Conservation (phyloP, 2,888 invertebrate species). For the Antheraea yamamai region DNA sequence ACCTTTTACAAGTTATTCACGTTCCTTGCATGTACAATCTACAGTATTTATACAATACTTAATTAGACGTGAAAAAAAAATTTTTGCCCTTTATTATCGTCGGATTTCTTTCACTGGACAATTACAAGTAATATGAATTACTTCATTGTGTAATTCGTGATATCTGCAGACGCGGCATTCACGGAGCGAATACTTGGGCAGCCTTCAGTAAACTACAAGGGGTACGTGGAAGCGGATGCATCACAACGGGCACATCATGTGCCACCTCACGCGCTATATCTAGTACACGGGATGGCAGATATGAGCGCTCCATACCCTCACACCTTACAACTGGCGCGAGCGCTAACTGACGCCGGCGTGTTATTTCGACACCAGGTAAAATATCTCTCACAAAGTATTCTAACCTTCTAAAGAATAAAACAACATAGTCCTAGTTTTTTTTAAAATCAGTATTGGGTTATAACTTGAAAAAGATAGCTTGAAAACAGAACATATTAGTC, state of each 20-base stretch:
- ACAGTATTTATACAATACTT: no score
- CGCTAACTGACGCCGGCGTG: conserved; percentile 92
- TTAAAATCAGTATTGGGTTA: no score
- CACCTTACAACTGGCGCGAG: conserved; percentile 93
- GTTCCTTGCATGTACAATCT: no score
- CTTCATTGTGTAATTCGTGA: not conserved
- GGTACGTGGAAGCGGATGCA: conserved; percentile 96
- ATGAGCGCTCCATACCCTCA: conserved; percentile 96
- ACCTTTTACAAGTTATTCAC: no score
- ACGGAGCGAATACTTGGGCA: conserved; percentile 96
- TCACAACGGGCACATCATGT: conserved; percentile 94
- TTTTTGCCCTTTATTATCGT: no score
- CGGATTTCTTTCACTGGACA: no score
- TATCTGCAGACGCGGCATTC: conserved; percentile 92
- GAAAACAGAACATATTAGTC: no score
- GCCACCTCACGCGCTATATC: conserved; percentile 92
- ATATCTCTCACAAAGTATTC: conserved; percentile 19
- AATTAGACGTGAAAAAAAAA: no score
- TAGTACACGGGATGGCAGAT: conserved; percentile 97
- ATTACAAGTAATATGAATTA: not conserved
- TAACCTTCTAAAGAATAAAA: not conserved
- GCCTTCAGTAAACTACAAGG: conserved; percentile 93
- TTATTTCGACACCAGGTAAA: conserved; percentile 97
- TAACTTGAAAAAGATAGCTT: no score
- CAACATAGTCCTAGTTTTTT: not conserved